phyloP scores from a whole-genome alignment of 1,140 invertebrate genomes.

The Melipona quadrifasciata region DNA sequence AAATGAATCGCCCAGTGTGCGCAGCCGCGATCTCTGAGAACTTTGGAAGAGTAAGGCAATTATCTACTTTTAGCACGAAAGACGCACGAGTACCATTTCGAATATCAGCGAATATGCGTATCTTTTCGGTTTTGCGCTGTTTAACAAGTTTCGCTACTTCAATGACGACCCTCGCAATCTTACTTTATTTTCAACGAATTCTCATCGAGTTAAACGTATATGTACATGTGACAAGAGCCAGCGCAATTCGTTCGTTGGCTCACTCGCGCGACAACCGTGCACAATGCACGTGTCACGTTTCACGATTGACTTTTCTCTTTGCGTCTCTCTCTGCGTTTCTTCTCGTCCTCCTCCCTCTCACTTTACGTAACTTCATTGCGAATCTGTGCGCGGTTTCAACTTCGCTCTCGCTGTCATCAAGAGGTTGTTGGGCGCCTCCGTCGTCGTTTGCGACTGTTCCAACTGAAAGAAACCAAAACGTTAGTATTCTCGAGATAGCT shows the following conservation, averaged over 20 bases:
- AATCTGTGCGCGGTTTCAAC: conserved; percentile 77
- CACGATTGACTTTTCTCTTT: conserved; percentile 17
- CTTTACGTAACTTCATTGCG: conserved; percentile 69
- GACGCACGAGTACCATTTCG: neutral
- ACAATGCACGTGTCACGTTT: conserved; percentile 19
- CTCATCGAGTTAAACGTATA: conserved; percentile 49
- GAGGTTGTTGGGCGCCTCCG: conserved; percentile 75
- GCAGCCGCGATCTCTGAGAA: neutral
- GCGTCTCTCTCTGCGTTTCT: neutral
- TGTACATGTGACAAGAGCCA: conserved; percentile 33
- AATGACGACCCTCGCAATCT: conserved; percentile 6
- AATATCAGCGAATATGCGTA: neutral
- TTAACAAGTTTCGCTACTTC: too few relatives aligned
- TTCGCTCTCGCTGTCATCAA: conserved; percentile 79
- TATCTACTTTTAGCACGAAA: conserved; percentile 17
- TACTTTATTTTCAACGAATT: conserved; percentile 16
- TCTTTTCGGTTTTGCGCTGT: neutral
- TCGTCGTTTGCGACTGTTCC: conserved; percentile 72
- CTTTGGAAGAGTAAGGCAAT: conserved; percentile 48
- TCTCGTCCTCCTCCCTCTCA: too few relatives aligned
- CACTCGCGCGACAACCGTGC: neutral
- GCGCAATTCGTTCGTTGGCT: conserved; percentile 33
- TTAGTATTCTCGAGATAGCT: neutral
- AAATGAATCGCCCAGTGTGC: neutral
- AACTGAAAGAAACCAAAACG: conserved; percentile 58